phyloP scores from a whole-genome alignment of 2,888 invertebrate species.

The Odontocolon sp. region DNA sequence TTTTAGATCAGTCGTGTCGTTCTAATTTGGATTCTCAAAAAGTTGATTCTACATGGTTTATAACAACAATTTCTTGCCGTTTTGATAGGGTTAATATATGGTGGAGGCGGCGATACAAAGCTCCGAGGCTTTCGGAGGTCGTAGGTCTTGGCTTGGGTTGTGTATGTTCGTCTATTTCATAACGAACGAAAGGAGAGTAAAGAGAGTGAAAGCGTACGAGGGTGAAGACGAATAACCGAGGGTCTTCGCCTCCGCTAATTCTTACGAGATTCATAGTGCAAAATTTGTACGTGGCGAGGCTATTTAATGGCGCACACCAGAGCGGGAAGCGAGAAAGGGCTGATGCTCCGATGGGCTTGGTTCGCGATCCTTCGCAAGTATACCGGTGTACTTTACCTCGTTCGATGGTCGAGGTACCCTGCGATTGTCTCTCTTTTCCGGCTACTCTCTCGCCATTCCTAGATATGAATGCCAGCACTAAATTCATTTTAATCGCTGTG shows the following conservation, averaged over 20 bases:
- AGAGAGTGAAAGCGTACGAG: not conserved
- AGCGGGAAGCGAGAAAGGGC: not conserved
- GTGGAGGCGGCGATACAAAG: no score
- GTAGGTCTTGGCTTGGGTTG: no score
- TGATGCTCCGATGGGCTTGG: constrained; percentile 26
- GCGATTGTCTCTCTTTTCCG: constrained; percentile 5
- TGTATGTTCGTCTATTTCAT: not conserved
- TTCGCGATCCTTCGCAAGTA: not conserved
- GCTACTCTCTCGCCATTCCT: constrained; percentile 50
- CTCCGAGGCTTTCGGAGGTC: no score
- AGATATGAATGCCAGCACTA: constrained; percentile 75
- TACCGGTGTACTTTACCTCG: constrained; percentile 20
- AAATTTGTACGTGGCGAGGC: constrained; percentile 54
- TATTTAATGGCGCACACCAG: constrained; percentile 13
- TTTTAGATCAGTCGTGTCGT: no score
- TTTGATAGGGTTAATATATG: no score
- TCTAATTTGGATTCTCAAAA: no score
- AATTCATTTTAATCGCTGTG: constrained; percentile 78
- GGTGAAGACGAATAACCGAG: constrained; percentile 8
- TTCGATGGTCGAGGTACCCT: constrained; percentile 42
- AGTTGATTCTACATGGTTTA: no score
- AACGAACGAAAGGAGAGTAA: not conserved
- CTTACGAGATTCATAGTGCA: constrained; percentile 51
- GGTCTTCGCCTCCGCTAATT: constrained; percentile 44
- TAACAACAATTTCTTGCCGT: no score